phyloP scores from a whole-genome alignment of 2,888 invertebrate genomes.

The Orthonevra nobilis region DNA sequence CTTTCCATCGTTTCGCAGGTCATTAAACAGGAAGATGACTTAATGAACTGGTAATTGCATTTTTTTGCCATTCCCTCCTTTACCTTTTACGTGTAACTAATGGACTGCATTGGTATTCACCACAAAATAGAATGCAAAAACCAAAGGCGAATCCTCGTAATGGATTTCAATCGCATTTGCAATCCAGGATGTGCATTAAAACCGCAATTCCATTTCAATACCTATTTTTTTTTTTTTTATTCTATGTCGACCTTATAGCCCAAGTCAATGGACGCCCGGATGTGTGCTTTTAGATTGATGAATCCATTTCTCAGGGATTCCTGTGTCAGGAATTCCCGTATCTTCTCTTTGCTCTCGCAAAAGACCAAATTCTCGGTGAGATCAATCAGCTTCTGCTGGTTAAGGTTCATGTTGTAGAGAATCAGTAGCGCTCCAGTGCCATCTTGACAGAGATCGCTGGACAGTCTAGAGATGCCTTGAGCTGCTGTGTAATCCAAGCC shows the following conservation, averaged over 20 bases:
- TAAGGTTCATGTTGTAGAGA: conserved; percentile 74
- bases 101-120: conserved; percentile 32
- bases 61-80: conserved; percentile 22
- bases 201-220: conserved; percentile 66
- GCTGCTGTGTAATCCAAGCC: conserved; percentile 87
- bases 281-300: conserved; percentile 78
- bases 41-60: conserved; percentile 66
- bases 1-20: conserved; percentile 35
- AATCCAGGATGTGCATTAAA: conserved; percentile 38
- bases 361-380: conserved; percentile 77
- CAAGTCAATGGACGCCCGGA: conserved; percentile 79
- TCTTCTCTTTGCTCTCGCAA: conserved; percentile 76
- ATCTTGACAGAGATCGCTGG: conserved; percentile 75
- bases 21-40: conserved; percentile 62
- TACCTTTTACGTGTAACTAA: conserved; percentile 3
- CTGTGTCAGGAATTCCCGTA: conserved; percentile 78
- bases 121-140: neutral
- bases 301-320: conserved; percentile 78
- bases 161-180: conserved; percentile 58
- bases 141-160: conserved; percentile 46
- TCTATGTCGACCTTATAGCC: conserved; percentile 79
- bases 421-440: conserved; percentile 75
- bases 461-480: conserved; percentile 80
- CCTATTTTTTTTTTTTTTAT: conserved; percentile 59
- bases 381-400: conserved; percentile 77